Evolutionary conservation across 92 coral and sea anemone genomes (phyloP).

Genomic region (Phenganax stokvisi): DNA sequence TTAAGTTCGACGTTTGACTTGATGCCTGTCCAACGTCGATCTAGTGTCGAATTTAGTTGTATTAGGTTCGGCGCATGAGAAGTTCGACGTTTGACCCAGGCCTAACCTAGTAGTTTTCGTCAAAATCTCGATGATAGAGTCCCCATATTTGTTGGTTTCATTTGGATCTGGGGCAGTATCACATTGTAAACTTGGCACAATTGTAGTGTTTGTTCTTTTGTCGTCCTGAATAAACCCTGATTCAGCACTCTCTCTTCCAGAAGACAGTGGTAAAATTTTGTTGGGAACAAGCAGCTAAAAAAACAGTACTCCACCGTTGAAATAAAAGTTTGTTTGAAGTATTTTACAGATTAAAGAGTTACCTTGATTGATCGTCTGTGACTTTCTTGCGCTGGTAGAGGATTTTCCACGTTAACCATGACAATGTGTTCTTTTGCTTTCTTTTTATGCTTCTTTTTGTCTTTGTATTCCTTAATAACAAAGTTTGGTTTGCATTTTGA

Average conservation of each 20-base stretch:
- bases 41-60: too few relatives aligned
- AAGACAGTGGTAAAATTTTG: conserved; percentile 67
- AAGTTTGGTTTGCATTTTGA: not conserved
- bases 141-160: conserved; percentile 32
- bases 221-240: conserved; percentile 48
- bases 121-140: conserved; percentile 63
- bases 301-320: not conserved
- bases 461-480: conserved; percentile 27
- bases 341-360: not conserved
- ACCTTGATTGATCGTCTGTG: not conserved
- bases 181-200: conserved; percentile 39
- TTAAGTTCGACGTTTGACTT: too few relatives aligned
- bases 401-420: conserved; percentile 9
- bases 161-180: conserved; percentile 31
- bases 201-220: conserved; percentile 59
- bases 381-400: not conserved
- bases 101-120: conserved; percentile 83
- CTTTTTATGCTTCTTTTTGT: conserved; percentile 17
- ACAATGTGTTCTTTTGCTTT: conserved; percentile 30
- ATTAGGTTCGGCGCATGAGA: too few relatives aligned
- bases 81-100: too few relatives aligned
- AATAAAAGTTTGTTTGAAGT: not conserved
- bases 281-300: conserved; percentile 70
- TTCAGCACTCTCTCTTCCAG: not conserved
- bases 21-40: too few relatives aligned